Percentiles rank a stretch among this genome's conserved stretches.
Evolutionary conservation across 2,797 vertebrate species (phyloP).

Genomic region (Columba guinea): DNA sequence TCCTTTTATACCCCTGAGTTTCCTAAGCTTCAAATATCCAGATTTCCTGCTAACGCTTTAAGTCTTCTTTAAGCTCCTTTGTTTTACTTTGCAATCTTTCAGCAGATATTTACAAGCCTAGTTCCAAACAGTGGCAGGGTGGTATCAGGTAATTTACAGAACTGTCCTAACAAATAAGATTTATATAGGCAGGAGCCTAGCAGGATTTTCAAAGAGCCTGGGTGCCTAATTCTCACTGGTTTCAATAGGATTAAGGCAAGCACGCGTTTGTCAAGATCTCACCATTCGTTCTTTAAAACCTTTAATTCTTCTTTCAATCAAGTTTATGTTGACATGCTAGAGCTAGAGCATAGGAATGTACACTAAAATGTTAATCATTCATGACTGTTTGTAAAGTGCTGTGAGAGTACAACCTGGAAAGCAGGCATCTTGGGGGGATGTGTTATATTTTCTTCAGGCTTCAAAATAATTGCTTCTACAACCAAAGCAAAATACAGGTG

Average conservation of each 20-base stretch:
- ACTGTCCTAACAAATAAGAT: slow-evolving; percentile 35
- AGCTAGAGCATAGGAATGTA: not conserved
- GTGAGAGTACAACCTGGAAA: not conserved
- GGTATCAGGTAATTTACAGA: slow-evolving; percentile 17
- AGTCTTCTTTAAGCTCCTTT: slow-evolving; percentile 42
- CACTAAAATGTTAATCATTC: slow-evolving; percentile 8
- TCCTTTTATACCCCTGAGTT: slow-evolving; percentile 20
- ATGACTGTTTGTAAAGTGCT: not conserved
- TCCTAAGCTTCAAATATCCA: slow-evolving; percentile 27
- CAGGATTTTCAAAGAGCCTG: slow-evolving; percentile 10
- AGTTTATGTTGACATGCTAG: not conserved
- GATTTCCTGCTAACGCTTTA: not conserved
- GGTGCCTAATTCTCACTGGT: not conserved
- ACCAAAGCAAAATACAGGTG: not conserved
- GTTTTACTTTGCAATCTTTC: slow-evolving; percentile 12
- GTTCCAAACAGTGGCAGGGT: not conserved
- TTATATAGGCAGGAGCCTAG: slow-evolving; percentile 9
- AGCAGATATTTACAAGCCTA: slow-evolving; percentile 20
- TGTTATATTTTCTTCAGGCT: slow-evolving; percentile 19
- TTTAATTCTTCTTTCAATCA: slow-evolving; percentile 26
- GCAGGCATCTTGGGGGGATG: not conserved
- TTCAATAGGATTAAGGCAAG: slow-evolving; percentile 41
- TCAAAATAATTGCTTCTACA: slow-evolving; percentile 11
- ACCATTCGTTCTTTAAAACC: not conserved
- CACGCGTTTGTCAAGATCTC: slow-evolving; percentile 1